Evolutionary conservation across 2,797 vertebrate species (phyloP).

Genomic region (Heteromormyrus szaboi): DNA sequence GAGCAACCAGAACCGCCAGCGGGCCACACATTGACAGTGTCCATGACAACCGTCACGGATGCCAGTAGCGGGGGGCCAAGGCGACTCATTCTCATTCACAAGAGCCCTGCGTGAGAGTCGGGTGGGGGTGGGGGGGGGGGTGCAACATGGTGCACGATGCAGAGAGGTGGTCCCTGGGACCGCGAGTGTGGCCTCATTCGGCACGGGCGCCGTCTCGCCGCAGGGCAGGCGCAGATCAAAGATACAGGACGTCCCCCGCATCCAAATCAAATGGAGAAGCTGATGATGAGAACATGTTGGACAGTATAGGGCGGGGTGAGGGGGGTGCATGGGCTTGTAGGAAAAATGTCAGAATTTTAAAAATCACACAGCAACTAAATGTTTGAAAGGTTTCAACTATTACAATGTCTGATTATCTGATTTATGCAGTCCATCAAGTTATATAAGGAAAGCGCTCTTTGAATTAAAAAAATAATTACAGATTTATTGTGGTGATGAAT

Average conservation of each 20-base stretch:
- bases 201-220: not conserved
- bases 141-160: not conserved
- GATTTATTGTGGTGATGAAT: not conserved
- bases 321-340: not conserved
- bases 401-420: not conserved
- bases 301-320: not conserved
- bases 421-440: not conserved
- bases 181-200: not conserved
- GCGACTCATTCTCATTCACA: slow-evolving; percentile 13
- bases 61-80: not conserved
- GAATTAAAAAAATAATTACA: not conserved
- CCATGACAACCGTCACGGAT: slow-evolving; percentile 13
- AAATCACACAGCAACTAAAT: not conserved
- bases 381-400: not conserved
- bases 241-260: not conserved
- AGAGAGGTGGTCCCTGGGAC: not conserved
- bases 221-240: not conserved
- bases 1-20: not conserved
- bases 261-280: not conserved
- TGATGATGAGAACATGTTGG: not conserved
- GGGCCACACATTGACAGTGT: not conserved
- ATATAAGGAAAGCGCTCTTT: not conserved
- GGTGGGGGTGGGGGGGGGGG: not conserved
- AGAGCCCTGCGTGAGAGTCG: not conserved
- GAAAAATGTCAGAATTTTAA: not conserved